Conservation (phyloP, 2,888 invertebrate species). For the Polyommatus iphigenia region DNA sequence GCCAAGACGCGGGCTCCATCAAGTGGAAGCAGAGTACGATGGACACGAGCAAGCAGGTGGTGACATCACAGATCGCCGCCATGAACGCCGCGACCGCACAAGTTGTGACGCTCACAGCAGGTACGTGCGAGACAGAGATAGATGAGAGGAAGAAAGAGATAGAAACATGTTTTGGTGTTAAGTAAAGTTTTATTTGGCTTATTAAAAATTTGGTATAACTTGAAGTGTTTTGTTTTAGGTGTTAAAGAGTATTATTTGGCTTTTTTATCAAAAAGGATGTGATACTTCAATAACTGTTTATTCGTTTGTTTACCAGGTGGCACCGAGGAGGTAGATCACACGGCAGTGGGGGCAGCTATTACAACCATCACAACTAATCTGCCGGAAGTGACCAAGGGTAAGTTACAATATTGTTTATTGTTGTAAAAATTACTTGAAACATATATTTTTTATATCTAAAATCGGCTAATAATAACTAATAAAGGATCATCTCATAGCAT, state of each 20-base stretch:
- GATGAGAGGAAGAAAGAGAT: not conserved
- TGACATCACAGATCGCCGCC: slow-evolving; percentile 97
- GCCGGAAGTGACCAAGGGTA: slow-evolving; percentile 95
- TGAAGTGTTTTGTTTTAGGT: not conserved
- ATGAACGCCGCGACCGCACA: slow-evolving; percentile 99
- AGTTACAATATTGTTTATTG: slow-evolving; percentile 19
- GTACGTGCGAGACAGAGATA: slow-evolving; percentile 51
- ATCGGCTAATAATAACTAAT: not conserved
- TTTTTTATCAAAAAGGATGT: too few relatives aligned
- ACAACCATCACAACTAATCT: slow-evolving; percentile 98
- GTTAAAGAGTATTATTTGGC: not conserved
- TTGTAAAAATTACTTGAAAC: too few relatives aligned
- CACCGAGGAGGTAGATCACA: slow-evolving; percentile 95
- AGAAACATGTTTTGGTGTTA: not conserved
- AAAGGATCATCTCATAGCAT: not conserved
- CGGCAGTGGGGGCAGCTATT: slow-evolving; percentile 97
- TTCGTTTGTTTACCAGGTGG: slow-evolving; percentile 66
- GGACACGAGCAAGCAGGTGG: slow-evolving; percentile 97
- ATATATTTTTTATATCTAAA: not conserved
- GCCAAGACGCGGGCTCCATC: slow-evolving; percentile 90
- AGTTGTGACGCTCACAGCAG: slow-evolving; percentile 93
- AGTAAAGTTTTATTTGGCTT: not conserved
- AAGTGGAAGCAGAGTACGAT: slow-evolving; percentile 97
- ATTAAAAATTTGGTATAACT: not conserved
- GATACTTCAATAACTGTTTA: not conserved